phyloP scores from a whole-genome alignment of 2,113 vertebrate genomes.

The Chinchilla lanigera region DNA sequence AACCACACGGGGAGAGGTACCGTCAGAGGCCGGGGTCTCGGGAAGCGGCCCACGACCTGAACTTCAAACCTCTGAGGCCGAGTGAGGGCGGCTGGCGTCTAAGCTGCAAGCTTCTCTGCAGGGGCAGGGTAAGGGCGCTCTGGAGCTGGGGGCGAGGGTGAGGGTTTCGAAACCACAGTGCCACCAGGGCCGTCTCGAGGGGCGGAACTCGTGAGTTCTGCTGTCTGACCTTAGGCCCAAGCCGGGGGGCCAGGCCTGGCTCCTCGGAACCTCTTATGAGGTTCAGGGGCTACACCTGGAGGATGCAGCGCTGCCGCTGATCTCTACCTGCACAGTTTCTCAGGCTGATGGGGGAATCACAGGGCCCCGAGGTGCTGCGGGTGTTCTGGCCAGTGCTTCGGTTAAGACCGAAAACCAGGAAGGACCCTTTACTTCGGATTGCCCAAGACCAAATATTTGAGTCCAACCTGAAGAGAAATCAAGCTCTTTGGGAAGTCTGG shows the following conservation, averaged over 20 bases:
- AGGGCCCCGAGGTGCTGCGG: background rate
- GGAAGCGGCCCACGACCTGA: background rate
- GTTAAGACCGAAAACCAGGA: background rate
- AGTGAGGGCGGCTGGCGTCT: background rate
- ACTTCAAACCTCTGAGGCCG: background rate
- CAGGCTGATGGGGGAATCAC: background rate
- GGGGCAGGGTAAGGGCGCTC: background rate
- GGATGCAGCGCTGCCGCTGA: background rate
- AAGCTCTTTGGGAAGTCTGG: background rate
- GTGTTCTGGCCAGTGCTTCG: background rate
- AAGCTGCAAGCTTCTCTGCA: background rate
- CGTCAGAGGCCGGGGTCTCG: background rate
- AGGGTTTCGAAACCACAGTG: background rate
- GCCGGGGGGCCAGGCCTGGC: background rate
- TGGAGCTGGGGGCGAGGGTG: background rate
- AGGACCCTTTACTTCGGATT: constrained; percentile 29
- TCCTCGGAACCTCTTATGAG: too few relatives aligned
- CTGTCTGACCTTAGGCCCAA: background rate
- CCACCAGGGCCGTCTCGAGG: background rate
- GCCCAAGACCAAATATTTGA: constrained; percentile 49
- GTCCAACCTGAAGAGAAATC: constrained; percentile 2
- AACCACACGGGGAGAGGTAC: background rate
- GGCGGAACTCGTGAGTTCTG: background rate
- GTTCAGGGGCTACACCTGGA: background rate
- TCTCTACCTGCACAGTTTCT: background rate